These are phyloP conservation scores for Eupithecia insigniata DNA, from an alignment of 2,888 invertebrate genomes.

Conservation along the genomic window DNA sequence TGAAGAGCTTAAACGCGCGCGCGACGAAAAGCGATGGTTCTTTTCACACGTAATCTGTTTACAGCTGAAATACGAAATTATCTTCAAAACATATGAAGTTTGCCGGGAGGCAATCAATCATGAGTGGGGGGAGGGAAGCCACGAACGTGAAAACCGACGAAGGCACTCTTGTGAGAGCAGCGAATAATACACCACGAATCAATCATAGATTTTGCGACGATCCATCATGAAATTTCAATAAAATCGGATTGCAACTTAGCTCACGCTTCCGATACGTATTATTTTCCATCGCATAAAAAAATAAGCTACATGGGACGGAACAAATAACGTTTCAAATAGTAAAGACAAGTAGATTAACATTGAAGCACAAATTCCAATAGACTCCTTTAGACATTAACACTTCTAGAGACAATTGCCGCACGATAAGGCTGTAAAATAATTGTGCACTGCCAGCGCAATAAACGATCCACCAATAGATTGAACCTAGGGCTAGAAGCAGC, in stretches of 20 bases:
- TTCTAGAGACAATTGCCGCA: conserved; percentile 33
- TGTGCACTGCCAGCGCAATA: conserved; percentile 59
- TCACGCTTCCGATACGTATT: conserved; percentile 43
- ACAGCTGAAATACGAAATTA: conserved; percentile 83
- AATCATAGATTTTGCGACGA: conserved; percentile 83
- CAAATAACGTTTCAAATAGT: conserved; percentile 12
- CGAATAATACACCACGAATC: conserved; percentile 82
- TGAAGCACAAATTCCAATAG: conserved; percentile 23
- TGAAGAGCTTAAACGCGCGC: conserved; percentile 61
- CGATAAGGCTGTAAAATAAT: conserved; percentile 52
- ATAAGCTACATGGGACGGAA: conserved; percentile 39
- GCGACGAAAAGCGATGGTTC: conserved; percentile 68
- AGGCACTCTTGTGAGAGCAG: conserved; percentile 78
- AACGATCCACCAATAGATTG: conserved; percentile 73
- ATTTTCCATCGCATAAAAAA: conserved; percentile 37
- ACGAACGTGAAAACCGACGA: conserved; percentile 72
- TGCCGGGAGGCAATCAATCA: conserved; percentile 79
- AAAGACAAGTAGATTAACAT: not conserved
- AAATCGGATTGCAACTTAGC: conserved; percentile 49
- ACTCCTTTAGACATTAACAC: conserved; percentile 33
- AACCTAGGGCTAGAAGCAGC: conserved; percentile 55
- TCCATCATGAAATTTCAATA: conserved; percentile 81
- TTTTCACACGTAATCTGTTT: conserved; percentile 82
- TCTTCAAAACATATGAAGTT: conserved; percentile 83
- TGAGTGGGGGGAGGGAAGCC: conserved; percentile 69